Evolutionary conservation across 2,888 invertebrate species (phyloP).

Genomic region (Papilio demoleus): DNA sequence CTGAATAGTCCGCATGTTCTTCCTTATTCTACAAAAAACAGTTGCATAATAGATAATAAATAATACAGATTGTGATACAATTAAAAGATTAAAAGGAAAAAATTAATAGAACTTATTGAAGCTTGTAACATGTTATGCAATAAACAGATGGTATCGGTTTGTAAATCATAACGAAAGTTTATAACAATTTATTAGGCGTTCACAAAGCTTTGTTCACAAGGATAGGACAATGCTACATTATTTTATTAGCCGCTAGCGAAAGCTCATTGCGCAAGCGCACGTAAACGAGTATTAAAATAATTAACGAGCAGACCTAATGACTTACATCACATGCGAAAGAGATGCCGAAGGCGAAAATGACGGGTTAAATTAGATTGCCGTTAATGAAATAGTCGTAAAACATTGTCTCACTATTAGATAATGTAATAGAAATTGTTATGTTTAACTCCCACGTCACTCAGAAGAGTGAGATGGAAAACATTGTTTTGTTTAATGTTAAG

Average conservation of each 20-base stretch:
- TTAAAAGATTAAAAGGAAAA: constrained; percentile 28
- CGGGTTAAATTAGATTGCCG: constrained; percentile 44
- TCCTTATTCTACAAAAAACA: neutral
- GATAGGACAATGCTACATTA: constrained; percentile 73
- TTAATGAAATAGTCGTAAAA: constrained; percentile 18
- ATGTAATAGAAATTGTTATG: constrained; percentile 37
- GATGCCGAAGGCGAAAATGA: constrained; percentile 55
- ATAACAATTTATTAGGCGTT: constrained; percentile 60
- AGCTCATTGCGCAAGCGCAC: constrained; percentile 70
- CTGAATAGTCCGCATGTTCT: neutral
- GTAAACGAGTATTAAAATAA: constrained; percentile 77
- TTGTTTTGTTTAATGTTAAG: neutral
- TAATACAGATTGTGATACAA: constrained; percentile 15
- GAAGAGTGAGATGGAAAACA: neutral
- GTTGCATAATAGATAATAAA: constrained; percentile 28
- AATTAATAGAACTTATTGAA: constrained; percentile 32
- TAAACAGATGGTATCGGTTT: constrained; percentile 53
- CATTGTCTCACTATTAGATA: constrained; percentile 31
- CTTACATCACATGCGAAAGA: constrained; percentile 66
- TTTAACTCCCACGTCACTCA: constrained; percentile 37
- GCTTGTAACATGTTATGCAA: constrained; percentile 47
- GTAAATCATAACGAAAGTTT: constrained; percentile 63
- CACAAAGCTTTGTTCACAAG: constrained; percentile 72
- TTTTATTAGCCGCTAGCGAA: constrained; percentile 71
- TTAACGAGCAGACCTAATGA: constrained; percentile 75